Evolutionary conservation across 2,888 invertebrate genomes (phyloP), one percentile per base, ranked within the genome.

Genomic region (Hybos culiciformis): DNA sequence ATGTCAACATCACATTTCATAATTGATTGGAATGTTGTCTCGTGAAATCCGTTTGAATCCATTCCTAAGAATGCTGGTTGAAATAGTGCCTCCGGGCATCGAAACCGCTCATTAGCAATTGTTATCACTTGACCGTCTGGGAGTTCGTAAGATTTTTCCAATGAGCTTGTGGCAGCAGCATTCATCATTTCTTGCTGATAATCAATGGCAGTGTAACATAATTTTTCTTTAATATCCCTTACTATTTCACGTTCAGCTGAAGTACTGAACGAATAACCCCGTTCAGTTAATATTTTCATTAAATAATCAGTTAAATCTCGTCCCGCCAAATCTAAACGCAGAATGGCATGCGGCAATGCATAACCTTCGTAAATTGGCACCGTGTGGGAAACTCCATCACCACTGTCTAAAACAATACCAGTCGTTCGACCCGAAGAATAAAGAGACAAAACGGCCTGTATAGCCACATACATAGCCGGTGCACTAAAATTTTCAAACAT

Each of bases 1-100:
- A 85, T 86, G 70, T 86, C 86, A 43, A 86, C 82, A 72, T 86
- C 85, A 74, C 85, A 86, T 78, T 84, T 85, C 85, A 85, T 85
- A 81, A 86, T 86, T 71, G 83, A 84, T 77, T 85, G 85, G 83
- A 83, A 86, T 59, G 81, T 80, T 69, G 83, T 84, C 72, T 85
- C 84, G 72, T 85, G 84, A 74, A 85, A 83, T 62, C 83, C 83
- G 73, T 78, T 77, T 52, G 80, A 80, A 76, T 83, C 83, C 83
- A 83, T 83, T 68, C 82, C 83, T 69, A 83, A 67, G 82, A 86
- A 85, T 52, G 83, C 3, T 20, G 41, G 41, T 21, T 33, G 32
- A 21, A 41, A 41, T 7, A 41, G 21, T 6, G 26, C 33, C 59
- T 87, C 86, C 36, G 83, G 83, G 70, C 82, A 83, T 69, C 82